Evolutionary conservation across 1,140 invertebrate genomes (phyloP), one percentile per base, ranked within the genome.

Genomic region (Papilio xuthus): DNA sequence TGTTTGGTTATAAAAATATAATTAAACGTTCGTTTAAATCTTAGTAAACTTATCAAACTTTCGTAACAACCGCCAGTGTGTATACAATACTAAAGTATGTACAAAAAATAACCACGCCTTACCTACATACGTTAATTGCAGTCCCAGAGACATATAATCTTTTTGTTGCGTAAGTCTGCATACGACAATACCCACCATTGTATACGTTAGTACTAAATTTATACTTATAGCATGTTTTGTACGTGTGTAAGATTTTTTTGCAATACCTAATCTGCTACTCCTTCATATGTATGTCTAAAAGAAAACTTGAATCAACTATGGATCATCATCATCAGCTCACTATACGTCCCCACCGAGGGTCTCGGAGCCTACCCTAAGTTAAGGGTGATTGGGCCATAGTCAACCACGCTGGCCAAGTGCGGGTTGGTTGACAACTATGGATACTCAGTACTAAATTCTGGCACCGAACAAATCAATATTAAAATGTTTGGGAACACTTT

Each of bases 51-150:
- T 56, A 56, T 0, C 32, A 67, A 32, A 67, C 3, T 2, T 67
- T 28, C 60, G 20, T 60, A 60, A 26, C 56, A 26, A 12, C 20
- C 50, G 18, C 20, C n/a, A 26, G 23, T 10, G 23, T 60, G 20
- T 60, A 12, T 60, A 26, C 56, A 60, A 26, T 60, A 60, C 56
- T 12, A n/a, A 15, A 15, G 60, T 15, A 28, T 67, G 28, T 13
- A 18, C 60, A 67, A 67, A 67, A 60, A 67, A 67, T 26, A 67
- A 67, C 60, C 60, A 67, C 60, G 60, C 60, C 60, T 67, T 67
- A 67, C 60, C 60, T 67, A 67, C 60, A 28, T 13, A 60, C 56
- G 23, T 23, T 67, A 67, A 67, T 67, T 67, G 26, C 60, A 67
- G 26, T 28, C 12, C 13, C 60, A 28, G 60, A 63, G 60, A 32